Conservation (phyloP, 2,888 invertebrate genomes). For the Cosmorhoe ocellata region DNA sequence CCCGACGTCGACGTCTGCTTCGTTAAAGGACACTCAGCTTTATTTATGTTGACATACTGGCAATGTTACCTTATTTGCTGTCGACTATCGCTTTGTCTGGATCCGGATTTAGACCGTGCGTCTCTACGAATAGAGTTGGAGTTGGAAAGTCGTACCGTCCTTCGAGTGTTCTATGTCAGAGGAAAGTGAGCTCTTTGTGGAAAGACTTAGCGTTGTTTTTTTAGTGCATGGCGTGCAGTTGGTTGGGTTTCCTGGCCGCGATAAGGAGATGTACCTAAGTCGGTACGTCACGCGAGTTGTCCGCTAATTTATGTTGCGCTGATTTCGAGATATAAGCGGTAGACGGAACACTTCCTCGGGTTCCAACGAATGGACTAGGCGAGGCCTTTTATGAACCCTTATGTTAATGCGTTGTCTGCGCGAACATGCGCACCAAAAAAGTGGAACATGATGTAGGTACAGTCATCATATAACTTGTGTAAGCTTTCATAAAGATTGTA, state of each 20-base stretch:
- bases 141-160: conserved; percentile 40
- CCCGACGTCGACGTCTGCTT: conserved; percentile 76
- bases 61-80: conserved; percentile 76
- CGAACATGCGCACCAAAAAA: conserved; percentile 46
- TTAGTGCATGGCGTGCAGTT: conserved; percentile 45
- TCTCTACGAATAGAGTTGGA: conserved; percentile 57
- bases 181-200: conserved; percentile 58
- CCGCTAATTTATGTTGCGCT: conserved; percentile 80
- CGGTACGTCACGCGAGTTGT: conserved; percentile 79
- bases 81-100: conserved; percentile 47
- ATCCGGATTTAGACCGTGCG: conserved; percentile 51
- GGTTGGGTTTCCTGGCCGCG: conserved; percentile 72
- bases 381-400: conserved; percentile 47
- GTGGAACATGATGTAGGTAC: conserved; percentile 19
- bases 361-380: conserved; percentile 28
- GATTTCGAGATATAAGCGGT: conserved; percentile 71
- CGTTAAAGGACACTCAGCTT: conserved; percentile 81
- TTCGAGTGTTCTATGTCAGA: conserved; percentile 39
- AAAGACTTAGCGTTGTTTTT: conserved; percentile 57
- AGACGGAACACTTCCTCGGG: conserved; percentile 57
- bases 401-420: conserved; percentile 67
- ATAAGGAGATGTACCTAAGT: conserved; percentile 80
- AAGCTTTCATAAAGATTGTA: conserved; percentile 1
- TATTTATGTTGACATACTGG: conserved; percentile 80
- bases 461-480: no score